Percentiles rank a stretch among this genome's conserved stretches.
Evolutionary conservation across 2,797 vertebrate species (phyloP).

Genomic region (Rhadinocentrus ornatus): DNA sequence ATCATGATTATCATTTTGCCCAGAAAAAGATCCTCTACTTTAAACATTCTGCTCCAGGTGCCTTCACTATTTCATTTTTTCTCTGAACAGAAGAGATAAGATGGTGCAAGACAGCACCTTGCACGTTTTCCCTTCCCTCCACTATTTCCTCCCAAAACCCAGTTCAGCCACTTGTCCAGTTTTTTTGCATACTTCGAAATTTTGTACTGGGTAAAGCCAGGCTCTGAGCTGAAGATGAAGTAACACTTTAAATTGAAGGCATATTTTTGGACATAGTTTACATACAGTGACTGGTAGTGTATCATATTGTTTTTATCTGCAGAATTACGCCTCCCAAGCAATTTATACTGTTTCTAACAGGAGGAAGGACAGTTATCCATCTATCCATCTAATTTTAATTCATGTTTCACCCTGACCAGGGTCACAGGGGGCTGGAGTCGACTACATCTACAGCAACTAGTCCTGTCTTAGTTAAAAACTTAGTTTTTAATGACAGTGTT

Average conservation of each 20-base stretch:
- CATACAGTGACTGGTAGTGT: neutral
- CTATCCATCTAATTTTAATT: neutral
- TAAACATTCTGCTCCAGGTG: neutral
- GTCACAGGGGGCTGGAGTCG: neutral
- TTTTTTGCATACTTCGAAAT: too few species aligned
- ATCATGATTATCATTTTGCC: too few species aligned
- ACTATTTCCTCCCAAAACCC: neutral
- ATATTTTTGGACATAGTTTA: neutral
- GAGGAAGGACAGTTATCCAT: neutral
- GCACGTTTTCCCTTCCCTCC: neutral
- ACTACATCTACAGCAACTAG: neutral
- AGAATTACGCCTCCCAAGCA: neutral
- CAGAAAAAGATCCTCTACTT: too few species aligned
- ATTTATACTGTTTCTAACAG: neutral
- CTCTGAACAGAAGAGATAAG: neutral
- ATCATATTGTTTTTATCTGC: neutral
- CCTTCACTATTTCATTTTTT: neutral
- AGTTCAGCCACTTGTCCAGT: neutral
- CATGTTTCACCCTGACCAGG: neutral
- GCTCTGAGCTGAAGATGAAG: neutral
- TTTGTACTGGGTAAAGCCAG: too few species aligned
- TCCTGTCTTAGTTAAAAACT: too few species aligned
- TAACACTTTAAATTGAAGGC: neutral
- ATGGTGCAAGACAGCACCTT: neutral
- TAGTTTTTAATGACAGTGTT: conserved; percentile 13